Evolutionary conservation across 2,888 invertebrate genomes (phyloP), one percentile per base, ranked within the genome.

Genomic region (Elaeidobius kamerunicus): DNA sequence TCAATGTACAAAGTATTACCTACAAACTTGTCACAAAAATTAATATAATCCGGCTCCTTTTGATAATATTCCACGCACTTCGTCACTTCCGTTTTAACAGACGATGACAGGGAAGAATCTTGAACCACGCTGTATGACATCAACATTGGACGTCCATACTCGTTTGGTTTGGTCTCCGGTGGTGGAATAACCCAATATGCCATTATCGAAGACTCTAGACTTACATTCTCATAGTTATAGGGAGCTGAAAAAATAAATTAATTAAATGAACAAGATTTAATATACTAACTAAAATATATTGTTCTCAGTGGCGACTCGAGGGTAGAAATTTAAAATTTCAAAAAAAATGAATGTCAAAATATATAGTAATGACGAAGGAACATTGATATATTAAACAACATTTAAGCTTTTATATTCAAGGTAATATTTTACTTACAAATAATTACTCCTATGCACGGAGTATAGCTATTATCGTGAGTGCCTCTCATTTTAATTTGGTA

Each of bases 171-270:
- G 66, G 88, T 88, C 76, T 96, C 96, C 35, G 91, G 89, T 2
- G 96, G 95, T n/a, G 96, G 94, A 76, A 91, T 84, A 2, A 95
- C 92, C 95, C 96, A 96, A 73, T 90, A 96, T 49, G 90, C 86
- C 56, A 88, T 86, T 11, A 91, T 79, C 38, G 86, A 86, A 1
- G 93, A 92, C 66, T 91, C 91, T 60, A 89, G 73, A 17, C 87
- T 86, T 45, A 83, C 82, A 65, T 85, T 86, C 68, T 89, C 88
- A 52, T 84, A 84, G 66, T 87, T 86, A 66, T 91, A 90, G 0
- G 92, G 91, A 28, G 91, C 91, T 91, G 69, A 46, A 79, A 78
- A 42, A 42, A 41, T 39, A 38, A 41, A 35, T 41, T 23, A 23
- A 23, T 23, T 6, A 7, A 34, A 34, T 28, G 28, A 3, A 28